Evolutionary conservation across 2,888 invertebrate genomes (phyloP), one percentile per base, ranked within the genome.

Genomic region (Pycnomerus fuliginosus): DNA sequence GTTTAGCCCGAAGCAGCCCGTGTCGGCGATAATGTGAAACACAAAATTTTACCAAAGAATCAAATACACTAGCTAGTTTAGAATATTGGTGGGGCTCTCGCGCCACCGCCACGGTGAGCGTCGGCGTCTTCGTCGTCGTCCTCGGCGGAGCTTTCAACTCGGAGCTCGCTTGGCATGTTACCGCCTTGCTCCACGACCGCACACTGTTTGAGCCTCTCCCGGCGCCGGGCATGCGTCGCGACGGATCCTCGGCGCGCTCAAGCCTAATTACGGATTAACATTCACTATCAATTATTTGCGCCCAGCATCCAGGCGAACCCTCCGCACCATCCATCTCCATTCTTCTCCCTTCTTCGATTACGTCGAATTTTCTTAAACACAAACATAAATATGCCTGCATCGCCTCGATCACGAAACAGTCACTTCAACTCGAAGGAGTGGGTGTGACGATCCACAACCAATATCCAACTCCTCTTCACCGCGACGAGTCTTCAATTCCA

Each of bases 101-200:
- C 46, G 59, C 57, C 58, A 50, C 52, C 47, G 45, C 62, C 60
- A 56, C 61, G 58, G 56, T 59, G 60, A 58, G 58, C 55, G 51
- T 60, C 60, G 58, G 58, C 60, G 60, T 61, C 59, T 55, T 64
- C 64, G 61, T 65, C 67, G 61, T 66, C 65, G 58, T 64, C 67
- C 54, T 57, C 65, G 61, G 64, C 68, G 67, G 62, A 60, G 60
- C 56, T 62, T 56, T 63, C 67, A 56, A 61, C 53, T 52, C 67
- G 67, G 60, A 63, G 65, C 63, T 61, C 62, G 64, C 64, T 64
- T 61, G 65, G 67, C 69, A 70, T 71, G 67, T 68, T 70, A 67
- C 65, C 69, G 70, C 65, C 68, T 65, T 61, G 67, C 67, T 66
- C 63, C 65, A 64, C 71, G 65, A 69, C 68, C 70, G 70, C 69